Conservation (phyloP, 2,113 vertebrate species). For the Atlantisia rogersi region DNA sequence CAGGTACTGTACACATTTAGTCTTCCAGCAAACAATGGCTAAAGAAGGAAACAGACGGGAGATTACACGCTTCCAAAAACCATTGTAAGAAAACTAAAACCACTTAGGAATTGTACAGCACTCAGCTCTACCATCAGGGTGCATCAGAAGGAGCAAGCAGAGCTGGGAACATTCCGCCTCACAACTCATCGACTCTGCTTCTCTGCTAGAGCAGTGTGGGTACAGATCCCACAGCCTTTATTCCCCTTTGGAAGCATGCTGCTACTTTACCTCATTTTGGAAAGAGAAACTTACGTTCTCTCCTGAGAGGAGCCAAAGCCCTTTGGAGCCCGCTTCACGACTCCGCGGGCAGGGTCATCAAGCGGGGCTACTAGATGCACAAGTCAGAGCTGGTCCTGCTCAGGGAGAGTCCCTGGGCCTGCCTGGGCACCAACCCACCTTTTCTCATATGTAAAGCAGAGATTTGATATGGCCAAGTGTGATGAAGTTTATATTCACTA, state of each 20-base stretch:
- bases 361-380: not conserved
- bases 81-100: not conserved
- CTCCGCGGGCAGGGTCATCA: not conserved
- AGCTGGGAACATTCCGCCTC: fast-evolving
- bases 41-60: not conserved
- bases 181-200: fast-evolving
- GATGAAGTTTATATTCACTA: not conserved
- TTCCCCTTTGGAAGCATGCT: fast-evolving
- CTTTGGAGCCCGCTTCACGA: fast-evolving
- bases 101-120: not conserved
- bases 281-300: not conserved
- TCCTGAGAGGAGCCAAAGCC: not conserved
- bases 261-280: not conserved
- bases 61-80: not conserved
- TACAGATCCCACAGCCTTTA: not conserved
- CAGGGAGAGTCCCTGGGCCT: fast-evolving
- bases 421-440: not conserved
- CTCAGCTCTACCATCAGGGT: not conserved
- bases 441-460: not conserved
- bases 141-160: not conserved
- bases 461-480: not conserved
- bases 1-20: not conserved
- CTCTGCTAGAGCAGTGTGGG: not conserved
- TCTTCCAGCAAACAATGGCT: not conserved
- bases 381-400: not conserved